A percentile compares a stretch with the other conserved stretches of the same genome.
phyloP scores from a whole-genome alignment of 35 echinoderm and acorn worm species.

The Apostichopus parvimensis region DNA sequence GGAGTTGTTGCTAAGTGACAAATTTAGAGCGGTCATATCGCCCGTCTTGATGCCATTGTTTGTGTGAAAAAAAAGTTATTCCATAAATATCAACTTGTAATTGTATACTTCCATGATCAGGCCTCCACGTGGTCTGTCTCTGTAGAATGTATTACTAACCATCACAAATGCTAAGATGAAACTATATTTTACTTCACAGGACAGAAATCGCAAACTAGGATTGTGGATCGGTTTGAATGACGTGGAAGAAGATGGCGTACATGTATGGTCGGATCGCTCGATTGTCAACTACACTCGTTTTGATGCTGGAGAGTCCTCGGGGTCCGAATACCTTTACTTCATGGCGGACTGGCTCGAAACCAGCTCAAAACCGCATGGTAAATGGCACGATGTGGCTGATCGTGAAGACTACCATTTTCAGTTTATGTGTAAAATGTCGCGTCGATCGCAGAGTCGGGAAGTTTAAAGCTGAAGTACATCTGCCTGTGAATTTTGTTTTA shows the following conservation, averaged over 20 bases:
- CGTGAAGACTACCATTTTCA: background rate
- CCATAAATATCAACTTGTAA: no score
- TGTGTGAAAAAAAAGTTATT: no score
- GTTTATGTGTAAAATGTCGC: constrained; percentile 47
- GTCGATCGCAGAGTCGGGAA: background rate
- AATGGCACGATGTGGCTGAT: constrained; percentile 34
- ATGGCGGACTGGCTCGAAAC: constrained; percentile 1
- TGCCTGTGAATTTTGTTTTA: no score
- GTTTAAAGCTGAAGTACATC: no score
- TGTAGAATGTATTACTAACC: no score
- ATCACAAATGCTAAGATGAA: no score
- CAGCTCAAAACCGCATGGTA: background rate
- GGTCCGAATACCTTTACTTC: background rate
- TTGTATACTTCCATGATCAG: no score
- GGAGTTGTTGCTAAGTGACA: no score
- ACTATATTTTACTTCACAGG: background rate
- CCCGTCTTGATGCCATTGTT: no score
- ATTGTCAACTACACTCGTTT: background rate
- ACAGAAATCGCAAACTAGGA: constrained; percentile 5
- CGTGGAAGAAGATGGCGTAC: constrained; percentile 1
- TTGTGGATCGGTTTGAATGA: constrained; percentile 48
- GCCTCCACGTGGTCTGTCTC: no score
- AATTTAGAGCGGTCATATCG: no score
- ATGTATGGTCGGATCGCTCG: constrained; percentile 18
- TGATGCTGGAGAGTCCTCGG: background rate